Evolutionary conservation across 2,113 vertebrate species (phyloP), one percentile per base, ranked within the genome.

Genomic region (Hiodon alosoides): DNA sequence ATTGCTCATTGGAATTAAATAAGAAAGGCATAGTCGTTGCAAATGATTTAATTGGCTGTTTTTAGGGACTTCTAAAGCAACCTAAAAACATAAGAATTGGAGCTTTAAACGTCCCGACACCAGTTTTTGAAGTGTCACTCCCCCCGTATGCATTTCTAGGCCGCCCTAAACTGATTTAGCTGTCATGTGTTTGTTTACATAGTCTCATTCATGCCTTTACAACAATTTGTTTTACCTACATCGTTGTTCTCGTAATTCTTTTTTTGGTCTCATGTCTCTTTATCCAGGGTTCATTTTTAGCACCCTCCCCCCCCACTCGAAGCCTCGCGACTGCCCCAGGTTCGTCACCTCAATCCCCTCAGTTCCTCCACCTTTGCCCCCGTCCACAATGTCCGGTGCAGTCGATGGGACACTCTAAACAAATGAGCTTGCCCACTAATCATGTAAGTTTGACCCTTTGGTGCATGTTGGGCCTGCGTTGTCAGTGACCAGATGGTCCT

Each of bases 401-500:
- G 57, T 48, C 11, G 47, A 2, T 11, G 31, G 66, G 31, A 31
- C 31, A 31, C 17, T 47, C 2, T 48, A 11, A 48, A 67, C 17
- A 67, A 46, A 67, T 67, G 66, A n/a, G 71, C 58, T 51, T 72
- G 58, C 71, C 58, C 58, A 72, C 52, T 62, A 60, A 62, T 72
- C 31, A 13, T 60, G 57, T 72, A 16, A n/a, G n/a, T 72, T 72
- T 72, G 58, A 72, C 58, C 71, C 58, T 46, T 14, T 16, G 47
- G 46, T 72, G 57, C 55, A 72, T 17, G 14, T 3, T 14, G 71
- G 46, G 58, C 58, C 57, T 54, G 13, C 51, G 16, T 69, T 4
- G 16, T 71, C 53, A 61, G 57, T 61, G 58, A 31, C 57, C 71
- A 72, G 71, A 72, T 72, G 71, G 71, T 60, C 57, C 58, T 61